These are phyloP conservation scores for Escarpia spicata DNA, from an alignment of 2,888 invertebrate species.

Conservation along the genomic window DNA sequence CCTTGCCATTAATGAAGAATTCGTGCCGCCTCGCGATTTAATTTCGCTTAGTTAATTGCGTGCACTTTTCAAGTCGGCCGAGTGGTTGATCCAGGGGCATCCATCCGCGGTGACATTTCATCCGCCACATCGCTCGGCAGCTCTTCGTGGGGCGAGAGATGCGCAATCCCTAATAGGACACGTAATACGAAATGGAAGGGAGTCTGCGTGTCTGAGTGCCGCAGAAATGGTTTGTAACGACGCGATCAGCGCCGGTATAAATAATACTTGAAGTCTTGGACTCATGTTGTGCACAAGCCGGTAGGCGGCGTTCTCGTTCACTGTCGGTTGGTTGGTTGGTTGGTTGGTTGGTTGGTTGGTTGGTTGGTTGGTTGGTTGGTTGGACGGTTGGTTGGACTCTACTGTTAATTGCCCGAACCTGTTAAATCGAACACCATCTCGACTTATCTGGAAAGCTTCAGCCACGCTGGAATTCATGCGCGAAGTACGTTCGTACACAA, in stretches of 20 bases:
- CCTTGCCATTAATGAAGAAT: not conserved
- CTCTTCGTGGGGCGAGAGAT: not conserved
- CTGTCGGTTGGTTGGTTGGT: not conserved
- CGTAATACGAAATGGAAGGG: constrained; percentile 12
- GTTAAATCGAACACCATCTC: too few relatives aligned
- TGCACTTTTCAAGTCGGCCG: constrained; percentile 6
- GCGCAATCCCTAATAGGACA: not conserved
- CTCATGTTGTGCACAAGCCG: not conserved
- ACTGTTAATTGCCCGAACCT: too few relatives aligned
- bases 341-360: too few relatives aligned
- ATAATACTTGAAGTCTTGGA: not conserved
- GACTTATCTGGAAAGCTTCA: too few relatives aligned
- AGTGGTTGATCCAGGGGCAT: not conserved
- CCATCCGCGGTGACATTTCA: not conserved
- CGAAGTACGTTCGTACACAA: too few relatives aligned
- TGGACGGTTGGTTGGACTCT: too few relatives aligned
- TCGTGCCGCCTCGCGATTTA: not conserved
- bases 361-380: too few relatives aligned
- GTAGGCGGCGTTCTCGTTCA: not conserved
- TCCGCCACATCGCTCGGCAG: not conserved
- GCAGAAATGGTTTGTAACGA: not conserved
- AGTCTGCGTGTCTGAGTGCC: not conserved
- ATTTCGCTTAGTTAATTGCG: not conserved
- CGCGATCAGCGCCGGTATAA: not conserved
- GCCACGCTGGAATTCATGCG: too few relatives aligned